Evolutionary conservation across 2,888 invertebrate species (phyloP).

Genomic region (Silvanus unidentatus): DNA sequence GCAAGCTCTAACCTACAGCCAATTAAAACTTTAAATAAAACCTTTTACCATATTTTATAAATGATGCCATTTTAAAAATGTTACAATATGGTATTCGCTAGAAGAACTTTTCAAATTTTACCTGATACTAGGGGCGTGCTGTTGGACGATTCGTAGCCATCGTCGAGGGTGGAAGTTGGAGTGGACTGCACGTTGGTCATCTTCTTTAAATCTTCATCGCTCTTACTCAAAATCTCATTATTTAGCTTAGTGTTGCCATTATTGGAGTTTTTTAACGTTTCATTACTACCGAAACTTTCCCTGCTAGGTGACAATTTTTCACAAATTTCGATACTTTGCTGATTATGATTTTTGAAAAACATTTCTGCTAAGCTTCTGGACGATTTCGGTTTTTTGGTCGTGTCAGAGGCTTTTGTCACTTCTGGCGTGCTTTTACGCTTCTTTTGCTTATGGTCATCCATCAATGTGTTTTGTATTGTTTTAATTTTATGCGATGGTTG

Average conservation of each 20-base stretch:
- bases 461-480: slow-evolving; percentile 29
- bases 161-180: slow-evolving; percentile 51
- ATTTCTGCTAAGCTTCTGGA: slow-evolving; percentile 35
- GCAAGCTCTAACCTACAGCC: too few species aligned
- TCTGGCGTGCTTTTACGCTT: slow-evolving; percentile 38
- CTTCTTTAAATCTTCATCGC: slow-evolving; percentile 23
- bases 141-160: slow-evolving; percentile 62
- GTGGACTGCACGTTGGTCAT: slow-evolving; percentile 34
- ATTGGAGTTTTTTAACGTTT: slow-evolving; percentile 25
- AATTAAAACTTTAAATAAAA: too few species aligned
- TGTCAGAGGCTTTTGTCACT: slow-evolving; percentile 25
- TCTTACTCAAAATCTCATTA: slow-evolving; percentile 11
- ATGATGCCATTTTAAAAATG: too few species aligned
- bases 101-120: slow-evolving; percentile 28
- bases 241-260: slow-evolving; percentile 13
- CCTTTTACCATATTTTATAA: too few species aligned
- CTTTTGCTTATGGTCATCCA: slow-evolving; percentile 26
- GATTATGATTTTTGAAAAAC: slow-evolving; percentile 22
- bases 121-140: slow-evolving; percentile 61
- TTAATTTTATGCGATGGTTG: slow-evolving; percentile 25
- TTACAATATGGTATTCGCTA: too few species aligned
- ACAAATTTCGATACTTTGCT: slow-evolving; percentile 10
- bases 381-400: slow-evolving; percentile 31
- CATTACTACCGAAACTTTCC: slow-evolving; percentile 28
- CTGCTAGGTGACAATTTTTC: slow-evolving; percentile 10